A percentile compares a stretch with the other conserved stretches of the same genome.
phyloP scores from a whole-genome alignment of 2,888 invertebrate genomes.

The Epinotia demarniana region DNA sequence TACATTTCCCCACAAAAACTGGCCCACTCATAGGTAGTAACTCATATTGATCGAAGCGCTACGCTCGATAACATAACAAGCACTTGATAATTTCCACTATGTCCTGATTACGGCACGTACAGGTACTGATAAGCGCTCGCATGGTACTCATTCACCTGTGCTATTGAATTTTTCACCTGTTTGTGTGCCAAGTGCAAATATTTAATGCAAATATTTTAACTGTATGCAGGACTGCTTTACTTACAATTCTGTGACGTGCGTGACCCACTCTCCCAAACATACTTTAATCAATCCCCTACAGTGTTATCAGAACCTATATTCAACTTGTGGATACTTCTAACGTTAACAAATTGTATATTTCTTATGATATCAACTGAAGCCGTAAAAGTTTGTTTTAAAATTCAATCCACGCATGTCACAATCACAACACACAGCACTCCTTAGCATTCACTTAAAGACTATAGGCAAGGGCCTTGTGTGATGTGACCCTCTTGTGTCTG shows the following conservation, averaged over 20 bases:
- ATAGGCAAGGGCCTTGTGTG: no score
- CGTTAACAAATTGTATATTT: constrained; percentile 4
- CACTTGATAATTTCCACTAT: constrained; percentile 67
- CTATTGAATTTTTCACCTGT: constrained; percentile 76
- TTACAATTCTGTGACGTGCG: background rate
- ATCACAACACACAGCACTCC: constrained; percentile 14
- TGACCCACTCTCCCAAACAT: background rate
- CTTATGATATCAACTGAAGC: constrained; percentile 16
- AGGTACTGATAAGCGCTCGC: constrained; percentile 61
- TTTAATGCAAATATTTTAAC: constrained; percentile 53
- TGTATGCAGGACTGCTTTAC: constrained; percentile 23
- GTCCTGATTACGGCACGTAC: constrained; percentile 66
- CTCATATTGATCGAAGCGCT: constrained; percentile 58
- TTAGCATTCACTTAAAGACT: constrained; percentile 3
- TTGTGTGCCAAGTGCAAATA: constrained; percentile 58
- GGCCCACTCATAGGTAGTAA: constrained; percentile 41
- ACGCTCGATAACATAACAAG: constrained; percentile 59
- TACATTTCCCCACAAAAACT: constrained; percentile 49
- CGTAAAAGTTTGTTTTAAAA: constrained; percentile 20
- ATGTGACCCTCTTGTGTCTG: constrained; percentile 20
- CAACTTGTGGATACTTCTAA: background rate
- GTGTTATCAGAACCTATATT: background rate
- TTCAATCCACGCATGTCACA: constrained; percentile 25
- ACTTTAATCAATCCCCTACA: background rate
- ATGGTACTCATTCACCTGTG: constrained; percentile 65